Evolutionary conservation across 2,888 invertebrate species (phyloP), one percentile per base, ranked within the genome.

Genomic region (Oscheius sp.): DNA sequence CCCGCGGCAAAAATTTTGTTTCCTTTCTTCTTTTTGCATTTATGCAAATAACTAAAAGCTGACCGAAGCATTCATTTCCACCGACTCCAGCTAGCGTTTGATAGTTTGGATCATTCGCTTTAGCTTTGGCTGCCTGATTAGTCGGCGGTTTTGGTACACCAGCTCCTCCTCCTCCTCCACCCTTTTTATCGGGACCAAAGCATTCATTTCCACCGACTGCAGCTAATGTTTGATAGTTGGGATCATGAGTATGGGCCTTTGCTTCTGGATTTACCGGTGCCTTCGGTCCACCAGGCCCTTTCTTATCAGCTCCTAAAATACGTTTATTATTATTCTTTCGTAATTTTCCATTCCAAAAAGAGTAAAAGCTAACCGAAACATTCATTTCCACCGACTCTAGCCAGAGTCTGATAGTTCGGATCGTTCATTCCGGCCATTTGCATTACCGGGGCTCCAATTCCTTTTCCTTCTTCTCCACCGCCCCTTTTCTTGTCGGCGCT

Each of bases 321-420:
- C n/a, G n/a, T n/a, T n/a, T n/a, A n/a, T n/a, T n/a, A n/a, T n/a
- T n/a, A n/a, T n/a, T n/a, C n/a, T n/a, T n/a, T n/a, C n/a, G n/a
- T n/a, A n/a, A n/a, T n/a, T n/a, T n/a, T n/a, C n/a, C n/a, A n/a
- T n/a, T n/a, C n/a, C n/a, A n/a, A n/a, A n/a, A n/a, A n/a, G n/a
- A n/a, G n/a, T n/a, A n/a, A n/a, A n/a, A n/a, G n/a, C n/a, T n/a
- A n/a, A 6, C 49, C 50, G 26, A 50, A 50, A 17, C 50, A 50
- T 26, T 49, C 49, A 17, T 50, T 22, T 56, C 56, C 56, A n/a
- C 33, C 33, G 17, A 56, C 17, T 56, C 56, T 36, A 17, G 56
- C 56, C 56, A 56, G 33, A 1, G 56, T 56, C 56, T 56, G 56
- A 33, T 56, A 56, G 32, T 56, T 56, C 32, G 56, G 56, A 9